Evolutionary conservation across 2,888 invertebrate species (phyloP), one percentile per base, ranked within the genome.

Genomic region (Congeria kusceri): DNA sequence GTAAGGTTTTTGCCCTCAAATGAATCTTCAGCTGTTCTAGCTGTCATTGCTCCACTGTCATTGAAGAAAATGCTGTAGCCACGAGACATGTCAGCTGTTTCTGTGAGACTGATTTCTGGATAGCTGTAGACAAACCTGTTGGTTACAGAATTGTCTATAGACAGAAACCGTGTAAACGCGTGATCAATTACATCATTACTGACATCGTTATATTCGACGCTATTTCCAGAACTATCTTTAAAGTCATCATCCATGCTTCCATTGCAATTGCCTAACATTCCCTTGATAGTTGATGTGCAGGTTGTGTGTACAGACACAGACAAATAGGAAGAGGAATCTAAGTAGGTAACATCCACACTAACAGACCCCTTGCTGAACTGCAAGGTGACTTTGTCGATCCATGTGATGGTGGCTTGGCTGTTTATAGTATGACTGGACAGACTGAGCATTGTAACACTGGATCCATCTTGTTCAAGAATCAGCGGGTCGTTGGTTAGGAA

Each of bases 181-280:
- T 61, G 53, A 46, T 71, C 77, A 58, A 77, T 68, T n/a, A 72
- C 29, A n/a, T 72, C 49, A 25, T 68, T 53, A 20, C 61, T 74
- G 15, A 78, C 64, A 18, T 59, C 69, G 64, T 18, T 49, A 27
- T 72, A 68, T 5, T 28, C 39, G 11, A 68, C 25, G 13, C 53
- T n/a, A 18, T 18, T 64, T 3, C 58, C 67, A 15, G 25, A 49
- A 15, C n/a, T 65, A 18, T 46, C 28, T 20, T 56, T 9, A 59
- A 89, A 88, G 61, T 89, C 89, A 67, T 89, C 86, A 49, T 86
- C 68, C 3, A 62, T 32, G 68, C 84, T 80, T 13, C 62, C 64
- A 44, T 90, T 87, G 71, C 89, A 90, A 70, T 86, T 88, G 13
- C 90, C 90, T 64, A 86, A 83, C 4, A 89, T 61, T 1, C 90